Conservation (phyloP, 2,113 vertebrate genomes). For the Alligator mississippiensis region DNA sequence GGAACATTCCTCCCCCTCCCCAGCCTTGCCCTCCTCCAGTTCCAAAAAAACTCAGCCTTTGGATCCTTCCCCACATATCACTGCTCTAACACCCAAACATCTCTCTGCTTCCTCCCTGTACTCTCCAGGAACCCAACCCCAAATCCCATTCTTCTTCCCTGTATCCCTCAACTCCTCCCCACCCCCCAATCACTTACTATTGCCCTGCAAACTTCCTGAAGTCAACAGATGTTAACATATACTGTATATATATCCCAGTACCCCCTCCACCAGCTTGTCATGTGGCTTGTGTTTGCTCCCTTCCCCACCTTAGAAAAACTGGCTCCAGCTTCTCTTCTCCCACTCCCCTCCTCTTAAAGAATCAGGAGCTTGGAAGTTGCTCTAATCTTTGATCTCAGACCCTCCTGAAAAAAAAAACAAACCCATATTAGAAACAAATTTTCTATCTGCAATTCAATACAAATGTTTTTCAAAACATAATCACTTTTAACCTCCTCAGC, state of each 20-base stretch:
- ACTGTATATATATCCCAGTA: not conserved
- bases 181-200: not conserved
- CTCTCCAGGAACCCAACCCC: not conserved
- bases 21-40: not conserved
- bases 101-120: not conserved
- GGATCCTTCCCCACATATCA: not conserved
- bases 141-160: too few relatives aligned
- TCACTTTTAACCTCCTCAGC: not conserved
- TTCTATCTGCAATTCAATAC: not conserved
- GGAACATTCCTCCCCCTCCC: accelerated
- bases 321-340: not conserved
- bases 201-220: not conserved
- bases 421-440: not conserved
- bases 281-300: not conserved
- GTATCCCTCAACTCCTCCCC: not conserved
- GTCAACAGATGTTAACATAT: not conserved
- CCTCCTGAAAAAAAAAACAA: not conserved
- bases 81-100: not conserved
- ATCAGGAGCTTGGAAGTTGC: not conserved
- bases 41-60: not conserved
- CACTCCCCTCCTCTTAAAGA: not conserved
- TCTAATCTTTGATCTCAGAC: not conserved
- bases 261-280: not conserved
- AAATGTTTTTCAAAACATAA: not conserved
- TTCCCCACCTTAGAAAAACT: not conserved